Percentiles rank a stretch among this genome's conserved stretches.
phyloP scores from a whole-genome alignment of 2,888 invertebrate species.

The Hypsopygia costalis region DNA sequence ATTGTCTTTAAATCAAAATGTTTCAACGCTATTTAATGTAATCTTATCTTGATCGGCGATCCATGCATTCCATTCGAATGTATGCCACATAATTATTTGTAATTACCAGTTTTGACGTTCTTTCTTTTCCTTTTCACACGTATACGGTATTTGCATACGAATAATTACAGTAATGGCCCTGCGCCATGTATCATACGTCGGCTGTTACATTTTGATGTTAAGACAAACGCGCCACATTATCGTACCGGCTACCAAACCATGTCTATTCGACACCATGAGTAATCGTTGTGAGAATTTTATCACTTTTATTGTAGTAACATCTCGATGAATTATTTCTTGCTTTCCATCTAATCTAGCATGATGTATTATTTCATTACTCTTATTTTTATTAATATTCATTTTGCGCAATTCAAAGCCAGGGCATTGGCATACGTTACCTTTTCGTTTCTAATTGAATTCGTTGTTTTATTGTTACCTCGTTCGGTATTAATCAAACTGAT shows the following conservation, averaged over 20 bases:
- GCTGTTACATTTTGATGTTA: conserved; percentile 69
- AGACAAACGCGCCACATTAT: conserved; percentile 61
- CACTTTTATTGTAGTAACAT: conserved; percentile 67
- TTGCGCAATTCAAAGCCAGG: conserved; percentile 88
- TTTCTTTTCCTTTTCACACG: conserved; percentile 77
- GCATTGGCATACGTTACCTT: conserved; percentile 90
- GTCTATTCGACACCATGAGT: conserved; percentile 64
- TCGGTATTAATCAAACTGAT: conserved; percentile 79
- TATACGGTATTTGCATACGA: conserved; percentile 73
- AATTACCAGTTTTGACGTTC: conserved; percentile 73
- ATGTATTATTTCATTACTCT: conserved; percentile 77
- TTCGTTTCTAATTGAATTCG: conserved; percentile 75
- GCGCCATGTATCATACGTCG: conserved; percentile 65
- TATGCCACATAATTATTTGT: conserved; percentile 74
- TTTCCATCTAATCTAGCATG: conserved; percentile 78
- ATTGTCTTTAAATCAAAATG: conserved; percentile 78
- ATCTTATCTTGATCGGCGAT: conserved; percentile 73
- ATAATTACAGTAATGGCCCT: conserved; percentile 62
- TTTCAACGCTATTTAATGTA: conserved; percentile 76
- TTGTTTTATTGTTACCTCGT: conserved; percentile 74
- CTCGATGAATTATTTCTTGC: conserved; percentile 67
- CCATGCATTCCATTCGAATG: conserved; percentile 70
- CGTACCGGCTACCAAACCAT: conserved; percentile 55
- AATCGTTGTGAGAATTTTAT: conserved; percentile 71
- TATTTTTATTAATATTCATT: conserved; percentile 71